These are phyloP conservation scores for Parazoanthus darwini DNA, from an alignment of 92 coral and sea anemone genomes.

Conservation along the genomic window DNA sequence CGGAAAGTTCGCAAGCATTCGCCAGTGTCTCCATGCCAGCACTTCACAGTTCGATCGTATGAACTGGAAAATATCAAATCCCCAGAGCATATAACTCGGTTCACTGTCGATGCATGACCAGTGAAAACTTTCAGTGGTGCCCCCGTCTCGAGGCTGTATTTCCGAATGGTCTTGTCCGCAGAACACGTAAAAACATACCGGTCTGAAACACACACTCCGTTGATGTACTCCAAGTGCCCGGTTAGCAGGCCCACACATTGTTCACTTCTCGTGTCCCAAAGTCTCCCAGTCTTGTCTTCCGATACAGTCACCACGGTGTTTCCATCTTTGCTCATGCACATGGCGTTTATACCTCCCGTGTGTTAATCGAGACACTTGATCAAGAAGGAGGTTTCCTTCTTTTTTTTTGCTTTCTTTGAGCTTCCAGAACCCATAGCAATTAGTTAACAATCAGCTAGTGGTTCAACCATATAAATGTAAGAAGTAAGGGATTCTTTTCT, in stretches of 20 bases:
- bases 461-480: not conserved
- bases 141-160: conserved; percentile 88
- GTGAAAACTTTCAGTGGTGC: conserved; percentile 60
- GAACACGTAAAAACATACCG: conserved; percentile 87
- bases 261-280: conserved; percentile 92
- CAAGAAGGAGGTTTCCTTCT: conserved; percentile 62
- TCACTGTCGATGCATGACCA: conserved; percentile 81
- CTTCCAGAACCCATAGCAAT: conserved; percentile 89
- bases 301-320: conserved; percentile 83
- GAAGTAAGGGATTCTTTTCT: not conserved
- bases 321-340: conserved; percentile 83
- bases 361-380: conserved; percentile 70
- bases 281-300: conserved; percentile 91
- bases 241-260: conserved; percentile 74
- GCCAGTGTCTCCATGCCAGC: conserved; percentile 94
- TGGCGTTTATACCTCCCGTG: conserved; percentile 73
- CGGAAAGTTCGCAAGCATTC: conserved; percentile 80
- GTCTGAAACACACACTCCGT: conserved; percentile 82
- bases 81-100: conserved; percentile 79
- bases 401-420: conserved; percentile 69
- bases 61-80: conserved; percentile 92
- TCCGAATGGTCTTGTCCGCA: conserved; percentile 86
- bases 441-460: not conserved
- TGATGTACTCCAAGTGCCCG: conserved; percentile 85
- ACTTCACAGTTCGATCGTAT: conserved; percentile 86